Base-by-base conservation (phyloP, 1,140 invertebrate genomes). In the Trichonephila clavipes region DNA sequence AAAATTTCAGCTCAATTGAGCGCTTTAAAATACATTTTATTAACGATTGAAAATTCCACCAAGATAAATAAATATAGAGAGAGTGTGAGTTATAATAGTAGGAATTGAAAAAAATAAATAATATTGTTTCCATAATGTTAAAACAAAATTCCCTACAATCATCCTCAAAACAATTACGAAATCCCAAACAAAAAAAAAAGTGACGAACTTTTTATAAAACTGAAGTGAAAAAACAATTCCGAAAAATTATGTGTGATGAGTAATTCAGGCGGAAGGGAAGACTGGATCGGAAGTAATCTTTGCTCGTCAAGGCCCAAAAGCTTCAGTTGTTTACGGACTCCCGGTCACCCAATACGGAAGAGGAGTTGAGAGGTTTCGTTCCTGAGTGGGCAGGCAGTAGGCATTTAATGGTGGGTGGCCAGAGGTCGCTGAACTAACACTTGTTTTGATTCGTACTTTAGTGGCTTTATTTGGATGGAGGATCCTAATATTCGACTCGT, bases 261-360 rank as follows among this genome's bases (percentile, higher is more conserved):
- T 34, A 77, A 77, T 28, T 77, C 69, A 34, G 0, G 16, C 18
- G 28, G 69, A 40, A 34, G n/a, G n/a, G 7, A 10, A 69, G 8
- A 21, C n/a, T n/a, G 7, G 10, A 69, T 69, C 64, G 64, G 64
- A 69, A 69, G 24, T 69, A 40, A 77, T 77, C 69, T 14, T 18
- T 77, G 8, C 61, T 4, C 24, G 69, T 77, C 69, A 34, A 77
- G 28, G 28, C 24, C 69, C 69, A 40, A 77, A 28, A 77, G 28
- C 34, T 77, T 12, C 69, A 77, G 28, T 77, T 77, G 24, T 77
- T 40, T 34, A 77, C 69, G 28, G 24, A 16, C 18, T 24, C 28
- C 69, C 69, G 69, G 69, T 77, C 69, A 77, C 28, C 69, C 69
- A 51, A 40, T 77, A 77, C 69, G 69, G 69, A 77, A 77, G 61